Base-by-base conservation (phyloP, 2,113 vertebrate species). In the Cranoglanis bouderius region DNA sequence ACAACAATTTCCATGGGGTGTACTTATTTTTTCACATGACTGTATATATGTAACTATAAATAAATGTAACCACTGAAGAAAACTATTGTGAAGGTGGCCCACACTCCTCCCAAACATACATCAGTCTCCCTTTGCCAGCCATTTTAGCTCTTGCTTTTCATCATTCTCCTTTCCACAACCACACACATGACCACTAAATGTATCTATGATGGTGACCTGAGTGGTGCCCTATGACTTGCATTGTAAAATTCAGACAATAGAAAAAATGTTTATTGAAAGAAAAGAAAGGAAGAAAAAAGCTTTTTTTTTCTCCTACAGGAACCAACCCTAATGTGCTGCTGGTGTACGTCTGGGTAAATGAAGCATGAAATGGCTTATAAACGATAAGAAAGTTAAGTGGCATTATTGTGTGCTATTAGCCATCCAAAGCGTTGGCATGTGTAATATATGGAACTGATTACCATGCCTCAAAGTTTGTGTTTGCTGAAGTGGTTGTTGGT, bases 351-450 rank as follows among this genome's bases (percentile, higher is more conserved):
- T n/a, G 51, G 57, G 81, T 65, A 84, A 83, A 94, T 92, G 91
- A 90, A 94, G 93, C 93, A 92, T 92, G 89, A 93, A 94, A 95
- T 94, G 92, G 94, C 92, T 95, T 93, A 94, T 94, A 94, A 92
- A 90, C 93, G 94, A 93, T 93, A 93, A 95, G 95, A 92, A 93
- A 93, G 92, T 91, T 89, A 95, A 93, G 94, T 93, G 92, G 92
- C 93, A 94, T 95, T 95, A 95, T 93, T 94, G 93, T 92, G 94
- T 92, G 93, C 93, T 95, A 95, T 95, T 95, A 96, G 92, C 93
- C 93, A 92, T 94, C 93, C 86, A 88, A 90, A 93, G 92, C 86
- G 53, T 88, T 85, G 90, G 92, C 92, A 92, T 83, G 29, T 46
- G 82, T 57, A 93, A 92, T 92, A 93, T 93, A 93, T 93, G 85